These are phyloP conservation scores for Phainopepla nitens DNA, from an alignment of 2,113 vertebrate genomes.

Conservation along the genomic window DNA sequence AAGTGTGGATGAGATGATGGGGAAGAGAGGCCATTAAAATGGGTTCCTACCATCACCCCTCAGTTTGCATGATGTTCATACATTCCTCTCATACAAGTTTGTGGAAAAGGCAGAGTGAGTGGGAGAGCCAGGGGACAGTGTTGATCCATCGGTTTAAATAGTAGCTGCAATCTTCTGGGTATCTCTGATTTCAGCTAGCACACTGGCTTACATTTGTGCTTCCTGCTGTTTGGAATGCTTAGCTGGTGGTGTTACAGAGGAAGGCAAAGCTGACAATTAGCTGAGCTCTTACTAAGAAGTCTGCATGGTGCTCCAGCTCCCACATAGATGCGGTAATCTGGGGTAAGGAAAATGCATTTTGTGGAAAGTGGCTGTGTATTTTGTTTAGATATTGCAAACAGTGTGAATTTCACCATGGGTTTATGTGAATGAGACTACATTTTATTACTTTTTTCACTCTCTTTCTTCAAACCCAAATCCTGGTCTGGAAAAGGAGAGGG, in stretches of 20 bases:
- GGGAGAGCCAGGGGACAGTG: neutral
- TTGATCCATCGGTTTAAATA: neutral
- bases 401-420: neutral
- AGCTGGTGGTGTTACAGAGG: neutral
- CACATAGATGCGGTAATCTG: too few species aligned
- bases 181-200: neutral
- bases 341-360: neutral
- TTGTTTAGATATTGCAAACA: neutral
- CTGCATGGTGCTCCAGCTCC: neutral
- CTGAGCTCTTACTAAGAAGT: neutral
- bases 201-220: neutral
- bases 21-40: neutral
- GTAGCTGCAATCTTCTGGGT: neutral
- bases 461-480: neutral
- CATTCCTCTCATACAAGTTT: neutral
- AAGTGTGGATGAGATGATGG: neutral
- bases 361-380: neutral
- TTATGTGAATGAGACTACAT: neutral
- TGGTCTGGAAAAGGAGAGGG: neutral
- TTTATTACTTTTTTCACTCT: neutral
- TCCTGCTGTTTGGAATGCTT: neutral
- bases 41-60: neutral
- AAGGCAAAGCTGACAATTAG: slow-evolving; percentile 15
- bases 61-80: neutral
- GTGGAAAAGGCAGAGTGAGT: neutral